Conservation (phyloP, 1,140 invertebrate genomes). For the Babylonia areolata region DNA sequence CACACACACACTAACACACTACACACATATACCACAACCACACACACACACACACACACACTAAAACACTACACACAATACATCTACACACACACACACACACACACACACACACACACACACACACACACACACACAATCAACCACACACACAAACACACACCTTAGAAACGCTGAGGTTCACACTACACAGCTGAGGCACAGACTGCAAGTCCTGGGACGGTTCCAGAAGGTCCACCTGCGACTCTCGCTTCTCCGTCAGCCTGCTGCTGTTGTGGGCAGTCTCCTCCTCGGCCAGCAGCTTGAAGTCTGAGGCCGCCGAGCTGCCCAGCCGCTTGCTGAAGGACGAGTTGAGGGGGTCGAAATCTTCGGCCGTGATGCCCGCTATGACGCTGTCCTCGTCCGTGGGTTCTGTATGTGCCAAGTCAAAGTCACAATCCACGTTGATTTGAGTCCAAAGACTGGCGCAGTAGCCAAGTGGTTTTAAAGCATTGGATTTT, state of each 20-base stretch:
- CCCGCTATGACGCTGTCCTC: conserved; percentile 42
- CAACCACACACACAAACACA: background rate
- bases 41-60: background rate
- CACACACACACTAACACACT: background rate
- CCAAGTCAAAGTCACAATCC: too few relatives aligned
- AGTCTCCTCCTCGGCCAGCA: background rate
- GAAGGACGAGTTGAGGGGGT: conserved; percentile 31
- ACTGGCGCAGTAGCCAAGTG: too few relatives aligned
- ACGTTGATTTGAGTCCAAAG: too few relatives aligned
- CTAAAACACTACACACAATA: too few relatives aligned
- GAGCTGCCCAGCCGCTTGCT: background rate
- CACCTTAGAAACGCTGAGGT: conserved; percentile 20
- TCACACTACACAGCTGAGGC: background rate
- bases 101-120: background rate
- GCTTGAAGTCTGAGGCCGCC: too few relatives aligned
- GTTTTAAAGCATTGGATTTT: too few relatives aligned
- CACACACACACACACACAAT: background rate
- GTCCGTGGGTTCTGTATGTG: conserved; percentile 28
- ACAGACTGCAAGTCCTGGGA: background rate
- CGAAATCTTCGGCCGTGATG: conserved; percentile 24
- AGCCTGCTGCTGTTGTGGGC: background rate
- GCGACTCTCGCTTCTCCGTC: background rate
- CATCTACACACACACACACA: too few relatives aligned
- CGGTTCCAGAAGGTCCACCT: background rate
- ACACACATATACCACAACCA: too few relatives aligned